Evolutionary conservation across 2,888 invertebrate genomes (phyloP).

Genomic region (Dendrolimus houi): DNA sequence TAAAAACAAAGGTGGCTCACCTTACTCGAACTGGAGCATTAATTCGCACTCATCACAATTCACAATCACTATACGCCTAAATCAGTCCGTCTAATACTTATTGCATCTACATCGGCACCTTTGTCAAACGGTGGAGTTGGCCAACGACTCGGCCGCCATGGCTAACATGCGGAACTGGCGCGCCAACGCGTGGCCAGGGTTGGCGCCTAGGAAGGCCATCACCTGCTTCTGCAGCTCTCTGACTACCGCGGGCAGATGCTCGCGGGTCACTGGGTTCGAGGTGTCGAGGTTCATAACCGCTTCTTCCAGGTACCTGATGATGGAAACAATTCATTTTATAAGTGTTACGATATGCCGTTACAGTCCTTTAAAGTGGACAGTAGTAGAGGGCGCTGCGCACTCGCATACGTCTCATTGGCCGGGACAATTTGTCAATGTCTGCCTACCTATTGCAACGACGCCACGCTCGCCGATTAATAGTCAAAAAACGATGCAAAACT

Average conservation of each 20-base stretch:
- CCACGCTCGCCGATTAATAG: too few species aligned
- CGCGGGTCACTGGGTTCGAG: constrained; percentile 84
- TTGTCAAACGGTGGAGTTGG: constrained; percentile 51
- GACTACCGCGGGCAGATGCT: constrained; percentile 88
- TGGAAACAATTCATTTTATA: background rate
- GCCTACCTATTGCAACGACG: too few species aligned
- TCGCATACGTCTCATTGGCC: too few species aligned
- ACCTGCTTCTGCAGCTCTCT: constrained; percentile 86
- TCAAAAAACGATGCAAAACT: too few species aligned
- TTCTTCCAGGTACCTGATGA: constrained; percentile 87
- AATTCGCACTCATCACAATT: too few species aligned
- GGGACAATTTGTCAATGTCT: too few species aligned
- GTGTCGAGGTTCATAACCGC: constrained; percentile 89
- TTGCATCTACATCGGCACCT: background rate
- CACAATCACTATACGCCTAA: background rate
- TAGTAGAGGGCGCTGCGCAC: too few species aligned
- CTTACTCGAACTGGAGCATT: too few species aligned
- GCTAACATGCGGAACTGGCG: constrained; percentile 82
- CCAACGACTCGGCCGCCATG: constrained; percentile 80
- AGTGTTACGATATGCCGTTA: too few species aligned
- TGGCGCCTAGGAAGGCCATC: constrained; percentile 78
- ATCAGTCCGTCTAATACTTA: background rate
- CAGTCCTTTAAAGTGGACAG: too few species aligned
- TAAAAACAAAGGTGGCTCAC: too few species aligned
- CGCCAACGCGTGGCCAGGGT: constrained; percentile 80